Evolutionary conservation across 2,113 vertebrate species (phyloP).

Genomic region (Ptyas mucosa): DNA sequence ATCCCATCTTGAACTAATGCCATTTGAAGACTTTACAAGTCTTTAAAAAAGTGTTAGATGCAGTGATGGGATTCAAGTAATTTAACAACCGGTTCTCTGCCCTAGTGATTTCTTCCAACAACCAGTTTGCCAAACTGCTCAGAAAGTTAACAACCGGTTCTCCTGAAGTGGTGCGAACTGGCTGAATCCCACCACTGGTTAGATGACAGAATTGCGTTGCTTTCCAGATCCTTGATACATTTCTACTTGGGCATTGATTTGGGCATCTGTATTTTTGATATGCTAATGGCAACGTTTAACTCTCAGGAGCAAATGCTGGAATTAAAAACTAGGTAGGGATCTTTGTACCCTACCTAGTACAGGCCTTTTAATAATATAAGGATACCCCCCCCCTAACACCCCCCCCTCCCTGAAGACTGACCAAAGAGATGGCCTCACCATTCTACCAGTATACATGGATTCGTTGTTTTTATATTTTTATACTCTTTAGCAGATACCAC

Average conservation of each 20-base stretch:
- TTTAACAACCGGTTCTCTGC: no score
- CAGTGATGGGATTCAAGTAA: no score
- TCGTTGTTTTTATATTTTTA: not conserved
- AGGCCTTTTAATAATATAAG: not conserved
- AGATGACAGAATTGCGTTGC: accelerated
- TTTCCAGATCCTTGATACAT: not conserved
- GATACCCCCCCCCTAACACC: not conserved
- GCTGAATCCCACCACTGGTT: no score
- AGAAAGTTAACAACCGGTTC: no score
- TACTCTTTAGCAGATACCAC: not conserved
- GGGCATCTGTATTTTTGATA: not conserved
- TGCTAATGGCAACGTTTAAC: not conserved
- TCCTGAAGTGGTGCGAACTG: no score
- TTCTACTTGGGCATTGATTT: not conserved
- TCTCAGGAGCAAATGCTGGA: not conserved
- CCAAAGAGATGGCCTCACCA: not conserved
- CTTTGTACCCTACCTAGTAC: not conserved
- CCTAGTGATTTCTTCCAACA: no score
- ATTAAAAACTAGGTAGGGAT: not conserved
- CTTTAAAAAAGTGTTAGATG: not conserved
- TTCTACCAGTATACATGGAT: not conserved
- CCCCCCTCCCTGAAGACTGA: not conserved
- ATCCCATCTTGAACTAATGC: not conserved
- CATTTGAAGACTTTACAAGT: not conserved
- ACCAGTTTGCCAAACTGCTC: no score